Percentiles rank a stretch among this genome's conserved stretches.
Evolutionary conservation across 2,113 vertebrate species (phyloP).

Genomic region (Cochlearius cochlearius): DNA sequence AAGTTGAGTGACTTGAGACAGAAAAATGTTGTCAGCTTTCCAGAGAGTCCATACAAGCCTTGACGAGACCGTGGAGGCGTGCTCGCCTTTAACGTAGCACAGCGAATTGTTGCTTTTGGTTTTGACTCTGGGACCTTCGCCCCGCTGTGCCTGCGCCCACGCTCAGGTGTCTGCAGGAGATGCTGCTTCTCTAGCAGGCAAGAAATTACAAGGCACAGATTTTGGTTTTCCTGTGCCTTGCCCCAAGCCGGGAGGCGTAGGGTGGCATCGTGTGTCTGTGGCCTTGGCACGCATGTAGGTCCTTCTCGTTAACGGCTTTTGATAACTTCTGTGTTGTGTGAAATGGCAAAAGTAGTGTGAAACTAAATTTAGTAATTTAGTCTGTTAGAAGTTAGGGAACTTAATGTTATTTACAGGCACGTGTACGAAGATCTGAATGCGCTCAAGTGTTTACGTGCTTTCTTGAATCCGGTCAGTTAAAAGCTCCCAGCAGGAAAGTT

Average conservation of each 20-base stretch:
- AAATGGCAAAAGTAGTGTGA: background rate
- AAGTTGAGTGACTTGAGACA: background rate
- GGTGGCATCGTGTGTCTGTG: accelerated
- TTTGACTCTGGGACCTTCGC: background rate
- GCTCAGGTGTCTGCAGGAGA: background rate
- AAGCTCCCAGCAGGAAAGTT: background rate
- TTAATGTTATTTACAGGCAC: accelerated
- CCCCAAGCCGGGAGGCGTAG: background rate
- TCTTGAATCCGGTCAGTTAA: background rate
- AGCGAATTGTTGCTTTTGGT: background rate
- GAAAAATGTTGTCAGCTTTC: background rate
- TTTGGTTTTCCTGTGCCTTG: background rate
- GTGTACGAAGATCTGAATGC: accelerated
- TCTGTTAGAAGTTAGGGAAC: background rate
- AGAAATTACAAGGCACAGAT: accelerated
- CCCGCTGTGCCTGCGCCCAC: accelerated
- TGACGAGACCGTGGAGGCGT: background rate
- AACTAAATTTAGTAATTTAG: too few relatives aligned
- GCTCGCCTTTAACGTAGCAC: accelerated
- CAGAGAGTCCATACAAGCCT: background rate
- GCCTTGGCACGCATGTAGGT: accelerated
- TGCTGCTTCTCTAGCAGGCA: background rate
- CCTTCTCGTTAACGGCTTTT: accelerated
- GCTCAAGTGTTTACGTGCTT: background rate
- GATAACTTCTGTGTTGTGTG: background rate